phyloP scores from a whole-genome alignment of 2,888 invertebrate species.

The Hyles lineata region DNA sequence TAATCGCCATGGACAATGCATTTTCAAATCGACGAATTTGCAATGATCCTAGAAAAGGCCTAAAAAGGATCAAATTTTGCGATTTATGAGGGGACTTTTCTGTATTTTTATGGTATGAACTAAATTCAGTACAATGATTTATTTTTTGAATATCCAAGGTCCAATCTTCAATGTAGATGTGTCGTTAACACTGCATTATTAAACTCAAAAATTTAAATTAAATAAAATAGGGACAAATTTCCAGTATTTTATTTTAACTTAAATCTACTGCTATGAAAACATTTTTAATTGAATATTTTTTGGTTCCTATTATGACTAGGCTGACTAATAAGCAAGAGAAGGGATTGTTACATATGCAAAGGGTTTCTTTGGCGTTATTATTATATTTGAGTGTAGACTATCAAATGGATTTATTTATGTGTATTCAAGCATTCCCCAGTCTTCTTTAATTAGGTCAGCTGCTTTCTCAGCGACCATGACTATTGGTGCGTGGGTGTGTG shows the following conservation, averaged over 20 bases:
- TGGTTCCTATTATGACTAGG: neutral
- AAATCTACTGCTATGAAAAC: neutral
- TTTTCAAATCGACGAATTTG: no score
- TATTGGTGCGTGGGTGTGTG: constrained; percentile 82
- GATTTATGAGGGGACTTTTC: no score
- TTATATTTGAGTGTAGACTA: neutral
- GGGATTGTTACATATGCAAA: neutral
- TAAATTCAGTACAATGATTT: no score
- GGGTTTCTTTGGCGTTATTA: neutral
- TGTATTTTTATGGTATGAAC: no score
- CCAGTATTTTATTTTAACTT: neutral
- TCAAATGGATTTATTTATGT: neutral
- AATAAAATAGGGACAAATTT: no score
- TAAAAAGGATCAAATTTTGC: no score
- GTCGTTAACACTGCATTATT: no score
- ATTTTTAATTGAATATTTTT: neutral
- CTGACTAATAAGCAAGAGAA: neutral
- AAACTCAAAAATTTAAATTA: no score
- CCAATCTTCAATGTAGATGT: no score
- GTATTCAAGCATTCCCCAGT: constrained; percentile 59
- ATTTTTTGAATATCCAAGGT: no score
- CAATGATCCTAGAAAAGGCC: no score
- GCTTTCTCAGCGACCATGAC: constrained; percentile 85
- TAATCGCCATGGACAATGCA: no score
- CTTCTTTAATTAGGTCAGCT: constrained; percentile 79